phyloP scores from a whole-genome alignment of 2,113 vertebrate genomes.

The Struthidea cinerea region DNA sequence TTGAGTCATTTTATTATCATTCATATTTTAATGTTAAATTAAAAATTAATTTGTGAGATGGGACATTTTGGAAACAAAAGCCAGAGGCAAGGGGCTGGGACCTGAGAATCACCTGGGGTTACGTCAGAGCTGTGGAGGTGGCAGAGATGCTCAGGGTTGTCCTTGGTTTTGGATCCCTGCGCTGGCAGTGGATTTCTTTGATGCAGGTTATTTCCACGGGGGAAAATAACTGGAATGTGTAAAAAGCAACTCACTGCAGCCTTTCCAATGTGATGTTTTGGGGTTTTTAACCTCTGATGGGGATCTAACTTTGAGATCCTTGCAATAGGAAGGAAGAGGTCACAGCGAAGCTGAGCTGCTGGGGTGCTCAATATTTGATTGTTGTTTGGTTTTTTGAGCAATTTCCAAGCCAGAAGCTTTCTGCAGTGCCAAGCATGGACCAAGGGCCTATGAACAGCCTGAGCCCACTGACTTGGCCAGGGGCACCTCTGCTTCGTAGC shows the following conservation, averaged over 20 bases:
- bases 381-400: background rate
- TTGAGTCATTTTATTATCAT: too few species aligned
- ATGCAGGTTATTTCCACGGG: background rate
- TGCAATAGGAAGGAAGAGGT: fast-evolving
- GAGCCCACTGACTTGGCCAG: background rate
- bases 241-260: background rate
- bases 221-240: background rate
- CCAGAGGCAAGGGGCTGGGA: background rate
- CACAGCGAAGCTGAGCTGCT: background rate
- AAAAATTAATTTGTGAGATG: background rate
- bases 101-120: fast-evolving
- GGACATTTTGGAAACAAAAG: background rate
- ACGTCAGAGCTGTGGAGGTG: background rate
- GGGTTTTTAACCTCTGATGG: background rate
- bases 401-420: background rate
- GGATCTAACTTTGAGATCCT: background rate
- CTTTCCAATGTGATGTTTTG: background rate
- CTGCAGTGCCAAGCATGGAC: background rate
- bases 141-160: background rate
- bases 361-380: background rate
- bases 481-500: background rate
- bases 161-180: background rate
- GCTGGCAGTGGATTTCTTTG: background rate
- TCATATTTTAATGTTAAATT: background rate
- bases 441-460: background rate